Evolutionary conservation across 92 coral and sea anemone genomes (phyloP).

Genomic region (Bergia puertoricense): DNA sequence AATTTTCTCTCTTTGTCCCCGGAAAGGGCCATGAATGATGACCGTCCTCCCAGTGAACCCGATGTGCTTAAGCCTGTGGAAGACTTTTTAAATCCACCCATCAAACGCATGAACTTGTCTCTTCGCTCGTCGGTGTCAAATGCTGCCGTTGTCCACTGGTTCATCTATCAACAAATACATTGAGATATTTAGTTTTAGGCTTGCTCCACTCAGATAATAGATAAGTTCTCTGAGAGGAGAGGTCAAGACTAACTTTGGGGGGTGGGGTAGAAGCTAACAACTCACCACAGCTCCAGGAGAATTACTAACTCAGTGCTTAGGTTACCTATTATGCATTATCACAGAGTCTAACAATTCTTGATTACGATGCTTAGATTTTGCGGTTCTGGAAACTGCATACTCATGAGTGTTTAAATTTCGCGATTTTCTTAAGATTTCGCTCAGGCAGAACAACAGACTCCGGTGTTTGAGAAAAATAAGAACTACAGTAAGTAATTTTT

Average conservation of each 20-base stretch:
- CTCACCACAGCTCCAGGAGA: no score
- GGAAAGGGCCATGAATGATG: constrained; percentile 66
- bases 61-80: neutral
- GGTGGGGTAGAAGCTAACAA: no score
- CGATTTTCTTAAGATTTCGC: neutral
- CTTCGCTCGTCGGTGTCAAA: constrained; percentile 74
- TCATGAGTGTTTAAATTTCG: neutral
- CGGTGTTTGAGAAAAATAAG: neutral
- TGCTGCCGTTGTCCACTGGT: constrained; percentile 71
- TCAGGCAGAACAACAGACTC: neutral
- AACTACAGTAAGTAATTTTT: no score
- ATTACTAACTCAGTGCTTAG: no score
- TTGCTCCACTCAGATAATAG: neutral
- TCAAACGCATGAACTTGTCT: constrained; percentile 77
- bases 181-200: neutral
- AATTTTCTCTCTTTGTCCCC: constrained; percentile 55
- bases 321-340: no score
- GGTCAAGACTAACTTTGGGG: neutral
- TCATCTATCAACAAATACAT: constrained; percentile 48
- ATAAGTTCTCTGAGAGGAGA: neutral
- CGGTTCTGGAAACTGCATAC: neutral
- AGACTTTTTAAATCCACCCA: constrained; percentile 82
- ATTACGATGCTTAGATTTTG: neutral
- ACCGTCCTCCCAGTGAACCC: constrained; percentile 30
- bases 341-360: neutral